phyloP scores from a whole-genome alignment of 1,140 invertebrate species.

The Coptotermes formosanus region DNA sequence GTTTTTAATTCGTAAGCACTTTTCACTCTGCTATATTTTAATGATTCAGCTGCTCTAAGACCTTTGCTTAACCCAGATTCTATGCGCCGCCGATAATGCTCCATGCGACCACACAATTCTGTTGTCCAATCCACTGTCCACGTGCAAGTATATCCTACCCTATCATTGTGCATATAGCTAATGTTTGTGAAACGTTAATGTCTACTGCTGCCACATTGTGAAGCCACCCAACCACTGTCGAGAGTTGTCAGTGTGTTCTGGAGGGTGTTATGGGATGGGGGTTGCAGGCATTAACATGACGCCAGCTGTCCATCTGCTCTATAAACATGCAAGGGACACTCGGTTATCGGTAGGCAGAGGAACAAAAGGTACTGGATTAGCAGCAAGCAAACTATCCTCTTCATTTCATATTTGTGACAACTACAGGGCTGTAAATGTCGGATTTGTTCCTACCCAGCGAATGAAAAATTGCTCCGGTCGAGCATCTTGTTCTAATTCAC shows the following conservation, averaged over 20 bases:
- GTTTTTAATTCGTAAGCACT: no score
- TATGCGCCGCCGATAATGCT: no score
- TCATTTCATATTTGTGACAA: no score
- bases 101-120: background rate
- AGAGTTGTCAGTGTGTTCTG: background rate
- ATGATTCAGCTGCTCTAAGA: no score
- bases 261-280: constrained; percentile 1
- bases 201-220: background rate
- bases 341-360: background rate
- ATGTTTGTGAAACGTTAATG: constrained; percentile 13
- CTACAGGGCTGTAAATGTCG: no score
- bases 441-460: no score
- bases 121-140: background rate
- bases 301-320: background rate
- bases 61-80: background rate
- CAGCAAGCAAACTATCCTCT: no score
- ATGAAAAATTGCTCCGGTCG: no score
- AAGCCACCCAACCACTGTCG: background rate
- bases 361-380: no score
- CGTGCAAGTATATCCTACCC: background rate
- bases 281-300: background rate
- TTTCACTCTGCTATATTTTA: no score
- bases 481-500: no score
- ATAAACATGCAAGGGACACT: background rate
- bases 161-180: background rate